phyloP scores from a whole-genome alignment of 1,140 invertebrate genomes.

The honey bee (Apis mellifera) region DNA sequence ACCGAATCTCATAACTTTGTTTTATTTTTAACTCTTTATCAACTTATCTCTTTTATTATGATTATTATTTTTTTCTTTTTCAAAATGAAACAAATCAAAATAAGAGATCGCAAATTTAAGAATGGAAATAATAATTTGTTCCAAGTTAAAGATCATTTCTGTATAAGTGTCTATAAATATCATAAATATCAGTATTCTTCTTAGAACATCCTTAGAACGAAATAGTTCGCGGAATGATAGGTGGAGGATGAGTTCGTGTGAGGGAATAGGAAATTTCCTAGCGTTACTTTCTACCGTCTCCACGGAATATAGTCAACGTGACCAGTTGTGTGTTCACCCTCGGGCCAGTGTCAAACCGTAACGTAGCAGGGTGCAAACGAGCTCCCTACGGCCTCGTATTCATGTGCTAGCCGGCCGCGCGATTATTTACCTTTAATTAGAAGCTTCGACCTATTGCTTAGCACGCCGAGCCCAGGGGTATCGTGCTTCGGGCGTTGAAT shows the following conservation, averaged over 20 bases:
- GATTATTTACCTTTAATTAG: constrained; percentile 75
- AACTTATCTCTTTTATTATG: too few species aligned
- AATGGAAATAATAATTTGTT: not conserved
- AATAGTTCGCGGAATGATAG: not conserved
- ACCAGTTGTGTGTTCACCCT: constrained; percentile 39
- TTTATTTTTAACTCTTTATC: not conserved
- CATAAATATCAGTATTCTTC: too few species aligned
- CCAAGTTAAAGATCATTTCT: not conserved
- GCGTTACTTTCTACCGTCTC: constrained; percentile 22
- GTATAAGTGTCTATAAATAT: too few species aligned
- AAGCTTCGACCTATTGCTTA: constrained; percentile 65
- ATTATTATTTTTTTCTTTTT: too few species aligned
- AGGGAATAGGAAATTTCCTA: constrained; percentile 40
- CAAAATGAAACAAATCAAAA: not conserved
- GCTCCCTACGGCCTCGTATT: constrained; percentile 49
- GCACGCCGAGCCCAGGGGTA: constrained; percentile 47
- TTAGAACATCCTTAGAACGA: not conserved
- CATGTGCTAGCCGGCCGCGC: constrained; percentile 40
- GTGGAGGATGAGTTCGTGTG: not conserved
- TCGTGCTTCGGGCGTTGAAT: constrained; percentile 29
- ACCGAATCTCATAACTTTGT: not conserved
- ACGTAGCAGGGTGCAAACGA: constrained; percentile 44
- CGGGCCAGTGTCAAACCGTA: constrained; percentile 28
- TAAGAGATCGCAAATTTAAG: not conserved
- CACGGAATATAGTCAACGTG: constrained; percentile 29